phyloP scores from a whole-genome alignment of 2,113 vertebrate genomes.

The Aphelocoma coerulescens region DNA sequence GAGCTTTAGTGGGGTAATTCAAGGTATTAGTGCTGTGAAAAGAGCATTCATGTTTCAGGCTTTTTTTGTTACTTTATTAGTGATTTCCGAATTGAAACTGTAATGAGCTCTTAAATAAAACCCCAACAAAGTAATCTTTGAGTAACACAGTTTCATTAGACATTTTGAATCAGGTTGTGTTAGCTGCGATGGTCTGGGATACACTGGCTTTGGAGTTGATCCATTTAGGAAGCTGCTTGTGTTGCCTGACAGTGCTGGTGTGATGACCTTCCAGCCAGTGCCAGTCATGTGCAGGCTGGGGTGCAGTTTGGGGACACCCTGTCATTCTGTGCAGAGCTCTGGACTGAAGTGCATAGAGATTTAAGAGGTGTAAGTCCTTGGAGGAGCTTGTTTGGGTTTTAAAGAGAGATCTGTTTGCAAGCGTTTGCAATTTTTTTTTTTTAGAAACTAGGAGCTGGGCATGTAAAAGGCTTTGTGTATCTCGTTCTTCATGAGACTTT shows the following conservation, averaged over 20 bases:
- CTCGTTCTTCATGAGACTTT: rapidly evolving
- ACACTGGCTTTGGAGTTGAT: neutral
- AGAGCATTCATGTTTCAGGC: neutral
- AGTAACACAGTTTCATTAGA: neutral
- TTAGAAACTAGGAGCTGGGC: neutral
- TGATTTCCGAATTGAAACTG: neutral
- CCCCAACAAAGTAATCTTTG: neutral
- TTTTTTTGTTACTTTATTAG: neutral
- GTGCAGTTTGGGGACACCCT: neutral
- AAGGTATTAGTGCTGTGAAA: neutral
- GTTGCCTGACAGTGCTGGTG: neutral
- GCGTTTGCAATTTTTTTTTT: neutral
- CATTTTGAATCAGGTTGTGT: neutral
- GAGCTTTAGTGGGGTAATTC: neutral
- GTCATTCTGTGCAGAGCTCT: neutral
- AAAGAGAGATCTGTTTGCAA: neutral
- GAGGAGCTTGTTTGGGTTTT: neutral
- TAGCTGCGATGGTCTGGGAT: neutral
- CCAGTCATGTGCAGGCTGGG: neutral
- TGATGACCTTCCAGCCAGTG: neutral
- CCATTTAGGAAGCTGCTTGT: neutral
- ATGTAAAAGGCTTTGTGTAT: neutral
- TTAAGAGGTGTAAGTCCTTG: neutral
- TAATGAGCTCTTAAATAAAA: neutral
- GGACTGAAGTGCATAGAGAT: neutral